Evolutionary conservation across 2,888 invertebrate species (phyloP).

Genomic region (Branchinecta sandiegonensis): DNA sequence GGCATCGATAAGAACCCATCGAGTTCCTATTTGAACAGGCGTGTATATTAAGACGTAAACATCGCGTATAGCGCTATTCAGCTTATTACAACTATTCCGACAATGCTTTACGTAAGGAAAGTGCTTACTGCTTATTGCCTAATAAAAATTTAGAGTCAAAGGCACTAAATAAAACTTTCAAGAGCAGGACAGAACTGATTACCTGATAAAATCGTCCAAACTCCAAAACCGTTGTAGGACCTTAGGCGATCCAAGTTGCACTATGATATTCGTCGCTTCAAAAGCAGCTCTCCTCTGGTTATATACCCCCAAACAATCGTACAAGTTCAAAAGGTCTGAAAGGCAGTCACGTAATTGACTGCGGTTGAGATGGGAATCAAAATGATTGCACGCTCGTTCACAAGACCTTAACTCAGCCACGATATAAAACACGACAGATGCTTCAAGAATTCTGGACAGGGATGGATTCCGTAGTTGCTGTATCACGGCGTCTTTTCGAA

Average conservation of each 20-base stretch:
- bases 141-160: too few species aligned
- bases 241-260: conserved; percentile 47
- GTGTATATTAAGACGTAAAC: too few species aligned
- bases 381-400: conserved; percentile 35
- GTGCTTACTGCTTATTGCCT: too few species aligned
- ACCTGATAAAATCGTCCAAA: conserved; percentile 5
- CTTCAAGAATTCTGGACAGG: conserved; percentile 49
- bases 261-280: conserved; percentile 51
- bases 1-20: too few species aligned
- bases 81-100: too few species aligned
- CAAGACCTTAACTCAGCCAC: conserved; percentile 52
- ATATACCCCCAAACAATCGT: conserved; percentile 28
- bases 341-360: conserved; percentile 56
- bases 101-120: too few species aligned
- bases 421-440: conserved; percentile 56
- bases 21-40: too few species aligned
- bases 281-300: conserved; percentile 40
- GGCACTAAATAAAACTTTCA: too few species aligned
- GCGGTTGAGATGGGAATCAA: conserved; percentile 55
- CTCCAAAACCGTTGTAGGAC: conserved; percentile 38
- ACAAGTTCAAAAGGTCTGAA: conserved; percentile 46
- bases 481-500: conserved; percentile 63
- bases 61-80: too few species aligned
- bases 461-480: conserved; percentile 45
- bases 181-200: background rate